These are phyloP conservation scores for Peromyscus eremicus DNA, from an alignment of 2,797 vertebrate species.

Conservation along the genomic window DNA sequence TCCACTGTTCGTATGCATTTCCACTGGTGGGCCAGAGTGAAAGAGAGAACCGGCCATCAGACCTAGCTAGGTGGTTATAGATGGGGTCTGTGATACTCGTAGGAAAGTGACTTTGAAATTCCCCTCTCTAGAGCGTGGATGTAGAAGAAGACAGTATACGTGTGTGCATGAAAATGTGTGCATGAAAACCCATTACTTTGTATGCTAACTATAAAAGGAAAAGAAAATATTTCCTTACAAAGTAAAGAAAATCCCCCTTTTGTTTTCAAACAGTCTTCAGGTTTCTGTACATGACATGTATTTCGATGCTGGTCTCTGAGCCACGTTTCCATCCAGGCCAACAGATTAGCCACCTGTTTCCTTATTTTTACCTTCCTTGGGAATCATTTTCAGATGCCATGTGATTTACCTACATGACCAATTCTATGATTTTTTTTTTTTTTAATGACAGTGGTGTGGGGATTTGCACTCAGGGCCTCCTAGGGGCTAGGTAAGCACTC, in stretches of 20 bases:
- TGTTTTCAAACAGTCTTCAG: neutral
- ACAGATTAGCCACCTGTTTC: neutral
- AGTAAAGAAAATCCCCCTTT: neutral
- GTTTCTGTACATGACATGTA: rapidly evolving
- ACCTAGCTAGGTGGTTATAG: rapidly evolving
- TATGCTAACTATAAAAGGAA: neutral
- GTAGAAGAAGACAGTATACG: neutral
- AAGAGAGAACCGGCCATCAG: too few relatives aligned
- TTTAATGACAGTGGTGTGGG: neutral
- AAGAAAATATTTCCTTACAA: neutral
- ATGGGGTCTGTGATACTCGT: rapidly evolving
- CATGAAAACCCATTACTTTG: neutral
- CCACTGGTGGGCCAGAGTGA: neutral
- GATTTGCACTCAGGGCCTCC: neutral
- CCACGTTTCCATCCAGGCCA: neutral
- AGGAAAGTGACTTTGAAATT: neutral
- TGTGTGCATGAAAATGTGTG: neutral
- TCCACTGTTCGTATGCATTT: neutral
- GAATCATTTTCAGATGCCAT: neutral
- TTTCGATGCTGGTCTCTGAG: rapidly evolving
- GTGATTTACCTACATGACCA: neutral
- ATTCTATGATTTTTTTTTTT: neutral
- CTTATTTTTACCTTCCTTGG: neutral
- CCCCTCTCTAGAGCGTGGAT: too few relatives aligned
- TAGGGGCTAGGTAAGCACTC: neutral